Percentiles rank a stretch among this genome's conserved stretches.
phyloP scores from a whole-genome alignment of 2,113 vertebrate species.

The Grallaria varia region DNA sequence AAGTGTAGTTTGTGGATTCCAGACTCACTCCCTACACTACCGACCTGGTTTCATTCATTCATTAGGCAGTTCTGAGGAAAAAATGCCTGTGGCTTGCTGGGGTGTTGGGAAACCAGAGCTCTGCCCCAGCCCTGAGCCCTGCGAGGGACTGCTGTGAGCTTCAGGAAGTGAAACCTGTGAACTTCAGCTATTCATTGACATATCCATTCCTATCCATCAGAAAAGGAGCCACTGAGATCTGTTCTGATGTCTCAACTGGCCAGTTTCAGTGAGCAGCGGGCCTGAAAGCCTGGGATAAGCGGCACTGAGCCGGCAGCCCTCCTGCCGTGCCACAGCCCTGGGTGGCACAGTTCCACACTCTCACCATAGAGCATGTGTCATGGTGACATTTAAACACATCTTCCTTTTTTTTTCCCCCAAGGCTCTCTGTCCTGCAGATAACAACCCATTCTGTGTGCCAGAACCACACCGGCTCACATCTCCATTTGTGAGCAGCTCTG shows the following conservation, averaged over 20 bases:
- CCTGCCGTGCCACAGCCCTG: fast-evolving
- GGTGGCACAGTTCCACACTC: not conserved
- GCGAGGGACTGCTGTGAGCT: not conserved
- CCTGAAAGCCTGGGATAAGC: not conserved
- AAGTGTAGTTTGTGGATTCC: not conserved
- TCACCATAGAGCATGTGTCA: not conserved
- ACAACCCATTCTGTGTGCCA: not conserved
- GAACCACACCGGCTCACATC: fast-evolving
- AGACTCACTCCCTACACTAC: not conserved
- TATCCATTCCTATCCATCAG: not conserved
- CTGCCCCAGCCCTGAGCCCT: not conserved
- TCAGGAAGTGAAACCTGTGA: not conserved
- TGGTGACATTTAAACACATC: not conserved
- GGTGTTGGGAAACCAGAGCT: not conserved
- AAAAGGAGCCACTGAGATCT: not conserved
- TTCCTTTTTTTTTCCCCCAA: not conserved
- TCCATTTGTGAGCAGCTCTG: fast-evolving
- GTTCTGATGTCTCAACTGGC: not conserved
- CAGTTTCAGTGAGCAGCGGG: not conserved
- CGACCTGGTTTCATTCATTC: not conserved
- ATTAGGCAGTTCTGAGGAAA: not conserved
- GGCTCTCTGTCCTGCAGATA: not conserved
- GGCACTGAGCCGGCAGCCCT: fast-evolving
- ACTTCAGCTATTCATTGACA: not conserved
- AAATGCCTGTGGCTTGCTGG: not conserved